A percentile compares a stretch with the other conserved stretches of the same genome.
phyloP scores from a whole-genome alignment of 2,797 vertebrate species.

The Rhynchotus rufescens region DNA sequence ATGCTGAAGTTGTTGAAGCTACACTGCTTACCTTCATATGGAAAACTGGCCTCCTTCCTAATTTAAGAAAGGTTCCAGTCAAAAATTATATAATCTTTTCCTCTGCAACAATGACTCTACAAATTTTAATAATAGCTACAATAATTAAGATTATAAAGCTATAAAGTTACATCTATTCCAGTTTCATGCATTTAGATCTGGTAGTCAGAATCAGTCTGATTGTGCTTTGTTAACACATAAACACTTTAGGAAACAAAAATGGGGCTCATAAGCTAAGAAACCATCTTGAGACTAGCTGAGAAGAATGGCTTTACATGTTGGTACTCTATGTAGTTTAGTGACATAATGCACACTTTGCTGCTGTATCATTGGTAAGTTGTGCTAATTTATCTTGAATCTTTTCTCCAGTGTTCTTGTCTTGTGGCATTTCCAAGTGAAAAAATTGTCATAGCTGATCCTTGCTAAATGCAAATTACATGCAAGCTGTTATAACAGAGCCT shows the following conservation, averaged over 20 bases:
- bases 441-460: neutral
- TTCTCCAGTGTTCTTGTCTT: neutral
- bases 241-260: neutral
- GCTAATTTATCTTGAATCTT: neutral
- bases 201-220: neutral
- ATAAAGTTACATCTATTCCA: neutral
- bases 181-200: neutral
- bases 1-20: neutral
- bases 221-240: neutral
- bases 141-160: neutral
- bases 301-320: neutral
- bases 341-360: neutral
- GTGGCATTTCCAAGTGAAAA: conserved; percentile 9
- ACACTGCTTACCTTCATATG: neutral
- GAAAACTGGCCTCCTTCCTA: neutral
- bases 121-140: neutral
- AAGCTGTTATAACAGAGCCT: conserved; percentile 36
- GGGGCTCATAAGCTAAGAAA: neutral
- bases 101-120: neutral
- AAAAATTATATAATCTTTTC: neutral
- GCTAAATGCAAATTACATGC: conserved; percentile 18
- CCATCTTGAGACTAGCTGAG: neutral
- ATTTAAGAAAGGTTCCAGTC: neutral
- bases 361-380: neutral
- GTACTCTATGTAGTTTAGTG: neutral